Evolutionary conservation across 1,140 invertebrate genomes (phyloP).

Genomic region (Scaptomyza pallida): DNA sequence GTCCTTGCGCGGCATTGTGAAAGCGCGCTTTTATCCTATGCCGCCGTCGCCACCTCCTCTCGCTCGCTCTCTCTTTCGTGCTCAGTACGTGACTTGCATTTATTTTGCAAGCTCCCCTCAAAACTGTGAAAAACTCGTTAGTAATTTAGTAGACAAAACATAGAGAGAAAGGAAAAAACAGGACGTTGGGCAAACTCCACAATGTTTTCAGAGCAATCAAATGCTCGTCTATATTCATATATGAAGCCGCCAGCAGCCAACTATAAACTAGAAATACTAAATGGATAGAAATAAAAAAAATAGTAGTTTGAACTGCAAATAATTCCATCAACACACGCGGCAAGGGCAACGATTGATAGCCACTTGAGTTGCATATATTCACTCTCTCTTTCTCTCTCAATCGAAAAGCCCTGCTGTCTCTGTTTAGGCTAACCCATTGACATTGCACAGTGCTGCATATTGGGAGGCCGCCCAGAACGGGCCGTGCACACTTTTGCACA

Average conservation of each 20-base stretch:
- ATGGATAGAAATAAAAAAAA: slow-evolving; percentile 1
- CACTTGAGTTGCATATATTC: slow-evolving; percentile 60
- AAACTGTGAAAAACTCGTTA: slow-evolving; percentile 71
- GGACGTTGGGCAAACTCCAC: slow-evolving; percentile 4
- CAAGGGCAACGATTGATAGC: slow-evolving; percentile 78
- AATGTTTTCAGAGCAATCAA: slow-evolving; percentile 74
- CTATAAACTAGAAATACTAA: slow-evolving; percentile 44
- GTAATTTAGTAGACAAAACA: slow-evolving; percentile 64
- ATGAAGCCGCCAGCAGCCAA: slow-evolving; percentile 34
- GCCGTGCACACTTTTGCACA: slow-evolving; percentile 58
- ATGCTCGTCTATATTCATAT: slow-evolving; percentile 73
- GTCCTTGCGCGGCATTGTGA: slow-evolving; percentile 68
- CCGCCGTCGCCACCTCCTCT: too few species aligned
- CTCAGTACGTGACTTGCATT: slow-evolving; percentile 76
- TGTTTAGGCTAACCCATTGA: slow-evolving; percentile 34
- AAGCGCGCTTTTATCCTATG: slow-evolving; percentile 48
- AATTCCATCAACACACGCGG: slow-evolving; percentile 74
- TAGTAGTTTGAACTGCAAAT: slow-evolving; percentile 69
- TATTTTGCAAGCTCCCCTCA: slow-evolving; percentile 52
- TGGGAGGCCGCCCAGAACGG: too few species aligned
- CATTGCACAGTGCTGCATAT: slow-evolving; percentile 48
- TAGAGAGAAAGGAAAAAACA: neutral
- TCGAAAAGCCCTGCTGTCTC: neutral
- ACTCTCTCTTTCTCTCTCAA: slow-evolving; percentile 1
- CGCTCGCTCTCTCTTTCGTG: too few species aligned